phyloP scores from a whole-genome alignment of 1,140 invertebrate species.

The Callitettix versicolor region DNA sequence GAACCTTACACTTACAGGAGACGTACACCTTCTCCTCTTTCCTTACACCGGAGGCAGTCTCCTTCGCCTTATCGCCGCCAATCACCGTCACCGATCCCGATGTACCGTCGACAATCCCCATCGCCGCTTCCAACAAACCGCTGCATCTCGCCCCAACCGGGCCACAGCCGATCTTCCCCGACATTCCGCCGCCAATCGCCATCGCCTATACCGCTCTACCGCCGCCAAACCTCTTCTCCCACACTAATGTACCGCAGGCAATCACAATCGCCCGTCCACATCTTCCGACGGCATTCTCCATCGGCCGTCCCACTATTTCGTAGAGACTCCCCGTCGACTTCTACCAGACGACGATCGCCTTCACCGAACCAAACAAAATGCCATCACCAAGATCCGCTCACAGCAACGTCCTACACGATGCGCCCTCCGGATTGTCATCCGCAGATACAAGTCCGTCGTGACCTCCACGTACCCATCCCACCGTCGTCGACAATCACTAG shows the following conservation, averaged over 20 bases:
- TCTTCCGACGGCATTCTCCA: constrained; percentile 14
- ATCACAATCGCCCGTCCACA: constrained; percentile 17
- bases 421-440: constrained; percentile 15
- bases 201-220: constrained; percentile 15
- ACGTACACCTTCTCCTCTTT: constrained; percentile 7
- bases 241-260: constrained; percentile 11
- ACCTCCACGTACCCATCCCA: constrained; percentile 19
- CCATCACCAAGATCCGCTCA: constrained; percentile 16
- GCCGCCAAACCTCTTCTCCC: constrained; percentile 14
- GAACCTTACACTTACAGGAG: constrained; percentile 4
- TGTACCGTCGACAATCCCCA: constrained; percentile 12
- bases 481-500: constrained; percentile 12
- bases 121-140: constrained; percentile 8
- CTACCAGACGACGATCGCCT: constrained; percentile 7
- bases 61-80: constrained; percentile 9
- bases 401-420: constrained; percentile 21
- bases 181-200: constrained; percentile 13
- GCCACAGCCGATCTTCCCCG: constrained; percentile 11
- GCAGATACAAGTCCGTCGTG: constrained; percentile 20
- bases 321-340: constrained; percentile 19
- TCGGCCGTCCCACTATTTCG: constrained; percentile 12
- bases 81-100: constrained; percentile 14
- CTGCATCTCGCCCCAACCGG: constrained; percentile 15
- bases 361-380: constrained; percentile 17
- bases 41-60: background rate